Evolutionary conservation across 2,113 vertebrate genomes (phyloP).

Genomic region (Pluvianellus socialis): DNA sequence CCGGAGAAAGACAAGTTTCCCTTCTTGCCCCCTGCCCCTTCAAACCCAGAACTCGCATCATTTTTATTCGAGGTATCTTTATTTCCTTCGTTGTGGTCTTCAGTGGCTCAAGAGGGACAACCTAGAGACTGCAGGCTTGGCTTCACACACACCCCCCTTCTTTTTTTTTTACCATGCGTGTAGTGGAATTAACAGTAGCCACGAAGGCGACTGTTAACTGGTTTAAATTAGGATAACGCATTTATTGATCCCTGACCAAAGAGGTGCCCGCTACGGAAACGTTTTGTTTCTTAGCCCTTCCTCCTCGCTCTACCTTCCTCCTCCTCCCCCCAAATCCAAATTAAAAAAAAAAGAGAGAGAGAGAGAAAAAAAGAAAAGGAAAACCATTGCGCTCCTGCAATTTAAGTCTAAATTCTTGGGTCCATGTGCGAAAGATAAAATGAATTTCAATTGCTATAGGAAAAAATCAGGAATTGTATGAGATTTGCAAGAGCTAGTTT

Average conservation of each 20-base stretch:
- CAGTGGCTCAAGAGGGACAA: not conserved
- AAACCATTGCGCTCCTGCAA: not conserved
- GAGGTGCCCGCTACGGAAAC: not conserved
- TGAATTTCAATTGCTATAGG: constrained; percentile 63
- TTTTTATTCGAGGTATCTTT: not conserved
- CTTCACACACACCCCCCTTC: too few species aligned
- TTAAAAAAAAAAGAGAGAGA: too few species aligned
- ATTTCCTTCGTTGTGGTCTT: not conserved
- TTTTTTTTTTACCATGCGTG: not conserved
- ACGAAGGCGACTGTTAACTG: not conserved
- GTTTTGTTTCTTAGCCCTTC: not conserved
- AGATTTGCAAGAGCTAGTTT: constrained; percentile 74
- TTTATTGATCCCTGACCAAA: constrained; percentile 31
- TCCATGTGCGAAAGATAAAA: constrained; percentile 64
- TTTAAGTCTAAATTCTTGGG: constrained; percentile 37
- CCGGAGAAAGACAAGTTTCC: not conserved
- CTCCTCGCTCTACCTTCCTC: not conserved
- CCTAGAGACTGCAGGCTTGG: not conserved
- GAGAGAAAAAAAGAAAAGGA: not conserved
- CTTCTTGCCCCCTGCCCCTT: not conserved
- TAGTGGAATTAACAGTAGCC: constrained; percentile 24
- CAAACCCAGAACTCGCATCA: not conserved
- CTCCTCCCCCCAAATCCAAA: too few species aligned
- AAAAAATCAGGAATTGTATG: constrained; percentile 68
- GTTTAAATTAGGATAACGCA: constrained; percentile 12